Conservation (phyloP, 1,140 invertebrate species). For the Psix sp. region DNA sequence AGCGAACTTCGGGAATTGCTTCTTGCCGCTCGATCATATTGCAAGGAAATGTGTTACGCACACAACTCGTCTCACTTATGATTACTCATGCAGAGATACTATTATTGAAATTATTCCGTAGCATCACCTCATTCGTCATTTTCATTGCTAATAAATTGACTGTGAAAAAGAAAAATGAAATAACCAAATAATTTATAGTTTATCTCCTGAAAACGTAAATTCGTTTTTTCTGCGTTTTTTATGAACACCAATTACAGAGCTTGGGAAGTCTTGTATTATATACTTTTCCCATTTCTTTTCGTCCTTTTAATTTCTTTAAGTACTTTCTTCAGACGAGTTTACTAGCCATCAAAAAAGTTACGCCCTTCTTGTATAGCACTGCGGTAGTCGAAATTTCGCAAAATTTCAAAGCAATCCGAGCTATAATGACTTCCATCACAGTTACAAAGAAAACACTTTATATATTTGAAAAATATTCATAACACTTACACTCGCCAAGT, state of each 20-base stretch:
- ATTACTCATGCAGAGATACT: constrained; percentile 5
- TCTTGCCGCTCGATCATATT: constrained; percentile 58
- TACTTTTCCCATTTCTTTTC: constrained; percentile 13
- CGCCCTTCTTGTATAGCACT: constrained; percentile 33
- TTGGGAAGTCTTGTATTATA: background rate
- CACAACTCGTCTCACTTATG: constrained; percentile 23
- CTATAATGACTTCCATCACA: constrained; percentile 40
- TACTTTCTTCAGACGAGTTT: constrained; percentile 45
- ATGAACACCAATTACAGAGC: constrained; percentile 10
- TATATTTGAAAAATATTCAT: constrained; percentile 5
- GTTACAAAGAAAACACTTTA: constrained; percentile 16
- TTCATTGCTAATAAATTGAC: background rate
- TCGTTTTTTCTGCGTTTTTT: background rate
- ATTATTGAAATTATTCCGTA: constrained; percentile 38
- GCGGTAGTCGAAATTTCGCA: constrained; percentile 19
- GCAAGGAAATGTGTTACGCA: constrained; percentile 27
- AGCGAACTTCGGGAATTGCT: constrained; percentile 57
- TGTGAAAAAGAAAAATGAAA: background rate
- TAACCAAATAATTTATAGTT: too few species aligned
- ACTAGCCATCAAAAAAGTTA: constrained; percentile 57
- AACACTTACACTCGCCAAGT: too few species aligned
- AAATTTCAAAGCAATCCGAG: constrained; percentile 33
- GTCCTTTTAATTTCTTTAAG: constrained; percentile 59
- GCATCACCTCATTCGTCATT: background rate
- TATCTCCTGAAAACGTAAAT: background rate